Percentiles rank a stretch among this genome's conserved stretches.
Conservation (phyloP, 2,888 invertebrate genomes). For the Mantis religiosa region DNA sequence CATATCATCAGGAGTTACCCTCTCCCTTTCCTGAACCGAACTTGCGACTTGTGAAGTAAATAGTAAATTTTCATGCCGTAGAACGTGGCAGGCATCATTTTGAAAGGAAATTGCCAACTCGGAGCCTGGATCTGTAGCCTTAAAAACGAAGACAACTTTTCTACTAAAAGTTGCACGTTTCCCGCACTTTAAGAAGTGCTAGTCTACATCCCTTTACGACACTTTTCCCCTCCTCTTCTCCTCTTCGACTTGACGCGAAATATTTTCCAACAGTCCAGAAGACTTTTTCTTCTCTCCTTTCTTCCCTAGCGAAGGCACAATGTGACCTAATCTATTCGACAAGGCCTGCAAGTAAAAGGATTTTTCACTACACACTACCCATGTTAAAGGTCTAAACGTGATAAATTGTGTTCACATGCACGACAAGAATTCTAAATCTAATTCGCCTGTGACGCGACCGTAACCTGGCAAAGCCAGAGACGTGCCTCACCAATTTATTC, state of each 20-base stretch:
- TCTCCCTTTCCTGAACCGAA: neutral
- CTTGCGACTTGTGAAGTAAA: neutral
- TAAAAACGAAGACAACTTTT: neutral
- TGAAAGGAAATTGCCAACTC: neutral
- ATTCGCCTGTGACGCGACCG: neutral
- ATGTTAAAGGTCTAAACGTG: neutral
- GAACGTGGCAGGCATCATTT: neutral
- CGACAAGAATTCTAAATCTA: neutral
- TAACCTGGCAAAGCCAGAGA: neutral
- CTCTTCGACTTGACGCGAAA: neutral
- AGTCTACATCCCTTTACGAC: neutral
- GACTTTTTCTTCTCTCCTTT: neutral
- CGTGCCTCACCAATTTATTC: neutral
- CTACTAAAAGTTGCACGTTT: neutral
- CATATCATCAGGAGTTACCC: neutral
- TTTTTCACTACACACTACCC: neutral
- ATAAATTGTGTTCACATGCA: neutral
- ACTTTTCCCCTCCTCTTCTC: neutral
- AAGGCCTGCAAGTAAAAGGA: neutral
- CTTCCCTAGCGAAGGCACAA: neutral
- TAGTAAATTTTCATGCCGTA: neutral
- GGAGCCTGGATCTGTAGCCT: neutral
- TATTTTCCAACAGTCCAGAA: neutral
- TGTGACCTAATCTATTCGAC: neutral
- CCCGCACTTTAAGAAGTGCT: neutral